A percentile compares a stretch with the other conserved stretches of the same genome.
phyloP scores from a whole-genome alignment of 2,797 vertebrate genomes.

The Syngnathus acus region DNA sequence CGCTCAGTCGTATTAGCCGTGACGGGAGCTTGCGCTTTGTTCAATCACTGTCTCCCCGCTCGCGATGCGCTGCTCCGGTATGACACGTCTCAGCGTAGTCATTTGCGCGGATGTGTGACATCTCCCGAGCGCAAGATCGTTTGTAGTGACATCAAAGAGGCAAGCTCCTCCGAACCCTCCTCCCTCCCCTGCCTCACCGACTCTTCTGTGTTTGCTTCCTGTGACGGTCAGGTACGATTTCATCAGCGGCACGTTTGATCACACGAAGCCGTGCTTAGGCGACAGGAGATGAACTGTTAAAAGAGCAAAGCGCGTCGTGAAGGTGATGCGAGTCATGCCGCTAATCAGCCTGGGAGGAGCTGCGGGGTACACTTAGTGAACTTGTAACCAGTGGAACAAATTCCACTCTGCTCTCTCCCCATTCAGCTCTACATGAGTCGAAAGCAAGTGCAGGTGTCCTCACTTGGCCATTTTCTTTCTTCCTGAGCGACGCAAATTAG shows the following conservation, averaged over 20 bases:
- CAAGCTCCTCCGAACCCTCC: conserved; percentile 5
- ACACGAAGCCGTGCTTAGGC: conserved; percentile 46
- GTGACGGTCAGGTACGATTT: conserved; percentile 65
- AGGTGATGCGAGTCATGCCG: conserved; percentile 54
- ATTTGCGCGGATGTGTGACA: conserved; percentile 49
- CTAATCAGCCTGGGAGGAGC: conserved; percentile 47
- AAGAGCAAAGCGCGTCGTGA: conserved; percentile 50
- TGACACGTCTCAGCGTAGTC: conserved; percentile 27
- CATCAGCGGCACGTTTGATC: conserved; percentile 73
- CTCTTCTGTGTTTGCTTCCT: conserved; percentile 47
- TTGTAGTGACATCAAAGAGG: conserved; percentile 75
- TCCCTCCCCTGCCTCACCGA: conserved; percentile 1
- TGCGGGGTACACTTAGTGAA: conserved; percentile 55
- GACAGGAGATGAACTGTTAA: conserved; percentile 55
- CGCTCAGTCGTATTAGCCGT: conserved; percentile 40
- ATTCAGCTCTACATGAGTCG: not conserved
- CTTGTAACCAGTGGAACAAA: conserved; percentile 13
- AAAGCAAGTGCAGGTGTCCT: not conserved
- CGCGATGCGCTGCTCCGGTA: conserved; percentile 37
- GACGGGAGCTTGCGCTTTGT: conserved; percentile 62
- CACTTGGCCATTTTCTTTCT: not conserved
- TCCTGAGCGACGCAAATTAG: too few relatives aligned
- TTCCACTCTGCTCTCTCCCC: not conserved
- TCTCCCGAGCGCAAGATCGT: conserved; percentile 54
- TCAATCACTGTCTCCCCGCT: conserved; percentile 48